Conservation (phyloP, 2,888 invertebrate species). For the Brenthis daphne region DNA sequence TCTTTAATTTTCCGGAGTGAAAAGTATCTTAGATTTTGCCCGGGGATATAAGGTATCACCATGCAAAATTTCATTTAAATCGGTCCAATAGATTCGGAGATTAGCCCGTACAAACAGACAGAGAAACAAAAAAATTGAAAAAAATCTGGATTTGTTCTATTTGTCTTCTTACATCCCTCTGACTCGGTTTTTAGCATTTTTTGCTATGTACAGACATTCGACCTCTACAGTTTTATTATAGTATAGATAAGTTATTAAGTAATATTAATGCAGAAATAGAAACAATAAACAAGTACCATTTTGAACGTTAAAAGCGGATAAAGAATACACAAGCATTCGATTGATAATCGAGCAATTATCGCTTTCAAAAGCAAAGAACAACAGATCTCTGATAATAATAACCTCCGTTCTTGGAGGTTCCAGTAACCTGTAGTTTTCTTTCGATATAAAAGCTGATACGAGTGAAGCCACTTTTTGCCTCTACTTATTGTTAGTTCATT, state of each 20-base stretch:
- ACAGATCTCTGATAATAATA: constrained; percentile 54
- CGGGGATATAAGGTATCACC: no score
- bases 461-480: constrained; percentile 18
- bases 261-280: constrained; percentile 16
- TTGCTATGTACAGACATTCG: no score
- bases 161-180: no score
- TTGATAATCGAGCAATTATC: constrained; percentile 60
- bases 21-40: no score
- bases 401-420: constrained; percentile 50
- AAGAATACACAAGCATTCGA: constrained; percentile 61
- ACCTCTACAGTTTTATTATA: no score
- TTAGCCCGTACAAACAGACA: no score
- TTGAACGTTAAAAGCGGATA: constrained; percentile 42
- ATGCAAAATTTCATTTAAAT: no score
- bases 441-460: constrained; percentile 21
- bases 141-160: no score
- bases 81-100: no score
- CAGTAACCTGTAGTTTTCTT: constrained; percentile 40
- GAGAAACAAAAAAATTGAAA: no score
- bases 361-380: constrained; percentile 50
- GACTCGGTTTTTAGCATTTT: no score
- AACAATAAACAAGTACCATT: constrained; percentile 24
- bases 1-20: no score
- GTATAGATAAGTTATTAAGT: constrained; percentile 19
- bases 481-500: constrained; percentile 9